These are phyloP conservation scores for Glaucopsyche alexis DNA, from an alignment of 2,888 invertebrate species.

Conservation along the genomic window DNA sequence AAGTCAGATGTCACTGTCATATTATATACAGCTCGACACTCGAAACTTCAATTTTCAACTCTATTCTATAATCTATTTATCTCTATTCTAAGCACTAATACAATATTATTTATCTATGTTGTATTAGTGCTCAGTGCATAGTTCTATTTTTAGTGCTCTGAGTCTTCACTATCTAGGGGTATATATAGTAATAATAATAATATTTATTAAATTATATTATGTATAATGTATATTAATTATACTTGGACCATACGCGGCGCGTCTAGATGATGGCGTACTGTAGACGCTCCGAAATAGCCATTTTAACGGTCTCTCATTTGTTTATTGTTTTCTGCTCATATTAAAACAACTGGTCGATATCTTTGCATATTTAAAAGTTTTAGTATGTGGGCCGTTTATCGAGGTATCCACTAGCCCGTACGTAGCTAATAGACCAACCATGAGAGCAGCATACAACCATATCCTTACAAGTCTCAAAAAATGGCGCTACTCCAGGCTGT, in stretches of 20 bases:
- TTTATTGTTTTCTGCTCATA: constrained; percentile 60
- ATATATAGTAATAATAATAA: background rate
- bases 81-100: too few species aligned
- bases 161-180: too few species aligned
- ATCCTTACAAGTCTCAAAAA: background rate
- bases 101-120: too few species aligned
- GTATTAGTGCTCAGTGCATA: too few species aligned
- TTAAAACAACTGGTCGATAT: constrained; percentile 39
- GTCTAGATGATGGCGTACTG: constrained; percentile 52
- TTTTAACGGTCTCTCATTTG: constrained; percentile 73
- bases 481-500: too few species aligned
- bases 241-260: constrained; percentile 39
- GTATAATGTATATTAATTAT: background rate
- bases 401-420: background rate
- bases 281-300: constrained; percentile 67
- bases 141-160: too few species aligned
- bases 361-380: background rate
- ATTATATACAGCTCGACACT: too few species aligned
- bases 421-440: too few species aligned
- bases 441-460: background rate
- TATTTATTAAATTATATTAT: background rate
- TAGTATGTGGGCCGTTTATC: background rate
- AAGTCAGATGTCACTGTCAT: too few species aligned
- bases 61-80: too few species aligned
- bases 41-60: too few species aligned